Conservation (phyloP, 2,888 invertebrate species). For the Fragum whitleyi region DNA sequence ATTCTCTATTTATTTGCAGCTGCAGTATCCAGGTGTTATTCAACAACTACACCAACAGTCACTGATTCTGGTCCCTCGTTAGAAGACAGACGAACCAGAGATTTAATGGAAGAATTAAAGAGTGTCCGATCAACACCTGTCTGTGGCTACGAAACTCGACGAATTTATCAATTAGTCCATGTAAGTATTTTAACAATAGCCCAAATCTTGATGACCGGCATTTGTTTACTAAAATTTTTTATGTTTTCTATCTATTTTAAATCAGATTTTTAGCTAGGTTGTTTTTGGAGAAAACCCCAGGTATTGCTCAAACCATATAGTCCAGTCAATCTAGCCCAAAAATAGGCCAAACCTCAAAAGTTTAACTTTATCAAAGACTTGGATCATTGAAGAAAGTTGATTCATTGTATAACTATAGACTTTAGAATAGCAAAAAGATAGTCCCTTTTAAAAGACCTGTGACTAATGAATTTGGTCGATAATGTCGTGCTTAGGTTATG, state of each 20-base stretch:
- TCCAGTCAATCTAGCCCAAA: no score
- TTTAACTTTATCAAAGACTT: no score
- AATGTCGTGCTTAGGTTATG: no score
- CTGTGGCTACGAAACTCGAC: constrained; percentile 16
- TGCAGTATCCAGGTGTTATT: not conserved
- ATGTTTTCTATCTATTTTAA: not conserved
- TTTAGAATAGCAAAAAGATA: no score
- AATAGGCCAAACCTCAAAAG: no score
- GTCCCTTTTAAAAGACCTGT: no score
- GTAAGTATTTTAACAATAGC: constrained; percentile 30
- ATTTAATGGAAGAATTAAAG: not conserved
- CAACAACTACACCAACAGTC: not conserved
- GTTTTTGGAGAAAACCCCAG: not conserved
- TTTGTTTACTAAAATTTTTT: not conserved
- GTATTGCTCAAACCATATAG: no score
- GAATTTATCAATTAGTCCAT: not conserved
- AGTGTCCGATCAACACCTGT: not conserved
- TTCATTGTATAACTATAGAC: no score
- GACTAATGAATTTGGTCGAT: no score
- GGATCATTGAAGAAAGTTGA: no score
- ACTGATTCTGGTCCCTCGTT: not conserved
- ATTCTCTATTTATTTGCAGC: no score
- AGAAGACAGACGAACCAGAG: not conserved
- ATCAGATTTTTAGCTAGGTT: not conserved
- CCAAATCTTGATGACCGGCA: not conserved